These are phyloP conservation scores for Eurystomus glaucurus DNA, from an alignment of 2,797 vertebrate genomes.

Conservation along the genomic window DNA sequence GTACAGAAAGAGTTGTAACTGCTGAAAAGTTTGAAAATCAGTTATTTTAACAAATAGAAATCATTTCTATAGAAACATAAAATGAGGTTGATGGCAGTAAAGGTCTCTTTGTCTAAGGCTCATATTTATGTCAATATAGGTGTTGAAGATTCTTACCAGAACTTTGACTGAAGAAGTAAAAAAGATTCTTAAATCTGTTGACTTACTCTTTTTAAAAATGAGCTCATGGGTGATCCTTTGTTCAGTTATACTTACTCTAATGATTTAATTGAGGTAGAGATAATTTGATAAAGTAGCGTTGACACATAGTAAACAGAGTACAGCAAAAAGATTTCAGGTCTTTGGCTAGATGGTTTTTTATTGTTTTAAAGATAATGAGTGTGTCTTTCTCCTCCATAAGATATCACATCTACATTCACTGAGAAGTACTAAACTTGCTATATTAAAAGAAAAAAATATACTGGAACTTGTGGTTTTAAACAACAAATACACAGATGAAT, in stretches of 20 bases:
- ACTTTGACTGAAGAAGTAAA: slow-evolving; percentile 6
- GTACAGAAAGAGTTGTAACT: neutral
- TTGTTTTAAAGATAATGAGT: slow-evolving; percentile 22
- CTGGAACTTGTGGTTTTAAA: neutral
- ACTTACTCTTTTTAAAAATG: neutral
- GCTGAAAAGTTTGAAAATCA: neutral
- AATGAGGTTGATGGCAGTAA: neutral
- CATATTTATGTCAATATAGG: neutral
- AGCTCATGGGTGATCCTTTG: neutral
- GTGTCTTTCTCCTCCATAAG: neutral
- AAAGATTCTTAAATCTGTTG: neutral
- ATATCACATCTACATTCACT: neutral
- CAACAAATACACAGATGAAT: neutral
- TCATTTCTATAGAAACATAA: neutral
- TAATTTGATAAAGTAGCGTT: slow-evolving; percentile 32
- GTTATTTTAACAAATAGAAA: neutral
- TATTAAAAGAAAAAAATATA: neutral
- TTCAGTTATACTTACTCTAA: slow-evolving; percentile 22
- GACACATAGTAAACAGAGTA: slow-evolving; percentile 8
- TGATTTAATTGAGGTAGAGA: slow-evolving; percentile 36
- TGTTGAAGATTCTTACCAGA: neutral
- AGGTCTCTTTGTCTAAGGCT: neutral
- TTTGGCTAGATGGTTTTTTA: neutral
- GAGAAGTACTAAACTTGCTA: neutral
- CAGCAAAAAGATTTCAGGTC: slow-evolving; percentile 37